These are phyloP conservation scores for Gephyroberyx darwinii DNA, from an alignment of 2,797 vertebrate genomes.

Conservation along the genomic window DNA sequence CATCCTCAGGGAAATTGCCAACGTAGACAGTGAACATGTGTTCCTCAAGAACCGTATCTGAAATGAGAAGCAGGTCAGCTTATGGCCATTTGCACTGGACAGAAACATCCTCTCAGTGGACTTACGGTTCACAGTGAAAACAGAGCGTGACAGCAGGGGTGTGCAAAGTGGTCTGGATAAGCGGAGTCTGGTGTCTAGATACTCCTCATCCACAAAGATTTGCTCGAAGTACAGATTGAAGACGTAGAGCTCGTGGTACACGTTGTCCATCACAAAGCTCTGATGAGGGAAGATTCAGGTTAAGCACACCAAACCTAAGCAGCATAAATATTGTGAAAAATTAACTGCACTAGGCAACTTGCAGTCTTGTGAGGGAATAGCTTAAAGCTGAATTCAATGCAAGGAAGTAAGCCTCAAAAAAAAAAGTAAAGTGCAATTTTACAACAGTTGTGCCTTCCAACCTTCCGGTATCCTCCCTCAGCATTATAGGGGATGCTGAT, in stretches of 20 bases:
- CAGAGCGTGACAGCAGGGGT: slow-evolving; percentile 39
- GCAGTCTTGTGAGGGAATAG: too few species aligned
- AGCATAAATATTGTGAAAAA: too few species aligned
- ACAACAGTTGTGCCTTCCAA: slow-evolving; percentile 29
- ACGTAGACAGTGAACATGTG: slow-evolving; percentile 76
- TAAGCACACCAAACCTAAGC: too few species aligned
- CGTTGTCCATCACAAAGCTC: slow-evolving; percentile 43
- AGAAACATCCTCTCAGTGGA: background rate
- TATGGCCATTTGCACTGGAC: too few species aligned
- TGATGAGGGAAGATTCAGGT: background rate
- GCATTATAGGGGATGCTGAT: slow-evolving; percentile 69
- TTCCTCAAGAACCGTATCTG: slow-evolving; percentile 75
- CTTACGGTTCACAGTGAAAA: slow-evolving; percentile 52
- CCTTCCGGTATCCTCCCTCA: slow-evolving; percentile 71
- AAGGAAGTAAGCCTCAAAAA: too few species aligned
- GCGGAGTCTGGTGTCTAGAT: slow-evolving; percentile 41
- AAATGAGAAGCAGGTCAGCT: background rate
- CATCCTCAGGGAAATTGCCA: slow-evolving; percentile 78
- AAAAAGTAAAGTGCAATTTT: too few species aligned
- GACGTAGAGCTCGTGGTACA: slow-evolving; percentile 57
- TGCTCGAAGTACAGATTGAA: slow-evolving; percentile 69
- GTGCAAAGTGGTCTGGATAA: slow-evolving; percentile 52
- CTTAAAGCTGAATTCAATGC: too few species aligned
- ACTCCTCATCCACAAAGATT: slow-evolving; percentile 39
- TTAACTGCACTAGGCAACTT: too few species aligned